Conservation (phyloP, 2,797 vertebrate species). For the Acanthurus leucopareius region DNA sequence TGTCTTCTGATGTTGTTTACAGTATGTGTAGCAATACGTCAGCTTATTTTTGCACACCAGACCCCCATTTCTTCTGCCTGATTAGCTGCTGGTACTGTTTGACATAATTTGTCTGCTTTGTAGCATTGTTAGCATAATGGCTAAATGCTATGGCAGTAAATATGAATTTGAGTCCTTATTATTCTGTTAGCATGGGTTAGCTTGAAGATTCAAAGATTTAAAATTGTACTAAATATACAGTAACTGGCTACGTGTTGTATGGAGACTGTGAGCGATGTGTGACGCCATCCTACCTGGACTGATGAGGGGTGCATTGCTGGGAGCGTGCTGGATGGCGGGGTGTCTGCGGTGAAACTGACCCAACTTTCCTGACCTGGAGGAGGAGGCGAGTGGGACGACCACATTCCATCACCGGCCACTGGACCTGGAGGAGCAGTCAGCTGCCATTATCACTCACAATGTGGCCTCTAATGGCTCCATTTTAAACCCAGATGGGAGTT, state of each 20-base stretch:
- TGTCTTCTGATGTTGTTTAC: too few species aligned
- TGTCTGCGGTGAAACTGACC: conserved; percentile 99
- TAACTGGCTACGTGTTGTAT: not conserved
- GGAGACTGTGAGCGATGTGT: not conserved
- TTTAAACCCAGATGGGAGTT: not conserved
- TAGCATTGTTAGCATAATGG: too few species aligned
- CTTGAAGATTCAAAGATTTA: not conserved
- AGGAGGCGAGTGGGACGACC: conserved; percentile 94
- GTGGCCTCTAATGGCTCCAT: not conserved
- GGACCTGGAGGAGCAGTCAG: conserved; percentile 82
- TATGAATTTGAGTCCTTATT: not conserved
- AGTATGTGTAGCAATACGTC: not conserved
- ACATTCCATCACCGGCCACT: conserved; percentile 91
- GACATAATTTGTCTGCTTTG: too few species aligned
- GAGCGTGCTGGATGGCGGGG: conserved; percentile 96
- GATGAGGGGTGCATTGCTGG: conserved; percentile 97
- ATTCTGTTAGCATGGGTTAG: not conserved
- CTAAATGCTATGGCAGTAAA: not conserved
- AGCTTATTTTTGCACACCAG: not conserved
- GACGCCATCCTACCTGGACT: conserved; percentile 89
- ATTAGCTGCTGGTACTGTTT: not conserved
- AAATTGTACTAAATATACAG: not conserved
- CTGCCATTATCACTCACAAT: too few species aligned
- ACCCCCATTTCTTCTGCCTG: not conserved
- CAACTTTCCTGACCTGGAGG: conserved; percentile 97